Base-by-base conservation (phyloP, 2,113 vertebrate genomes). In the Mus spicilegus region DNA sequence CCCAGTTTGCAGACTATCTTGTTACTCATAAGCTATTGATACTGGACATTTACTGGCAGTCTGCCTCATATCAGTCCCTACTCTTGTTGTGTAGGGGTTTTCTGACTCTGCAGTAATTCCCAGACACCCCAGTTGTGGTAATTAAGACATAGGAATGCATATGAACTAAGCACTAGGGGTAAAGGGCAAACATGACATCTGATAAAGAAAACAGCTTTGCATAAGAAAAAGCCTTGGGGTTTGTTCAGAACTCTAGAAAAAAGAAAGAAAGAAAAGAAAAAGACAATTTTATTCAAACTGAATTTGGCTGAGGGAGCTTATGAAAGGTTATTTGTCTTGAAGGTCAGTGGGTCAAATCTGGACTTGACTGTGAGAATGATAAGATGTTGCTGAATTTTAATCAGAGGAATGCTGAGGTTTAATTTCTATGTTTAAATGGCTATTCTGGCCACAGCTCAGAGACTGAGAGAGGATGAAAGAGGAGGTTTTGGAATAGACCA, bases 361-460 rank as follows among this genome's bases (percentile, higher is more conserved):
- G 22, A 46, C 28, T 87, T 87, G 58, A 46, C 24, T 63, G 5
- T 20, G 51, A 73, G 28, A 72, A 75, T 75, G 69, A 69, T 82
- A 76, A 77, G 61, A 72, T 76, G 58, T 5, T 75, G 10, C 33
- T 86, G 54, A 36, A 70, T 96, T 95, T 90, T 86, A 89, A 72
- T 56, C 51, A 89, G 73, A 63, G 56, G 58, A 77, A n/a, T 28
- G 33, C 28, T 17, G n/a, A 89, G 33, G 51, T 61, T 86, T 24
- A 28, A 46, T 54, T 22, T 54, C 26, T 69, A 58, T 46, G 65
- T 58, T 61, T 17, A 61, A 81, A 58, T 36, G 69, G 61, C 63
- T 16, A 4, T 61, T 87, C 46, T 77, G 14, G 36, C 67, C 22
- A 28, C 0, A 20, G 33, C 5, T 22, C 51, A 82, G 39, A 82